Conservation (phyloP, 1,140 invertebrate genomes). For the Pristionchus pacificus region DNA sequence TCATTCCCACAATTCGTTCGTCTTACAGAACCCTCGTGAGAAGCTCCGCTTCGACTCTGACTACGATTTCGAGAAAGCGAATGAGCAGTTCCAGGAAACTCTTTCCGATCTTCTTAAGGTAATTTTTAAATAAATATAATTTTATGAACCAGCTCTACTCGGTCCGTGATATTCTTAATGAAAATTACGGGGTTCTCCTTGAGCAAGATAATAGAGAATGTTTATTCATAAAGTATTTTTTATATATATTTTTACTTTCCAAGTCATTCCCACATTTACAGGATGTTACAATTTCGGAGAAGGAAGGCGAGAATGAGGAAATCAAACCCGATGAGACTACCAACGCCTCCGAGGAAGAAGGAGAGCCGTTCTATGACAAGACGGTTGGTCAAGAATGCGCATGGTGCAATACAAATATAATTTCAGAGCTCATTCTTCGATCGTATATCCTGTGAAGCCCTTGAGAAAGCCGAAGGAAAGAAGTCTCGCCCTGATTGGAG, state of each 20-base stretch:
- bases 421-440: conserved; percentile 91
- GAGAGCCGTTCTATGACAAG: conserved; percentile 72
- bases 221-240: background rate
- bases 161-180: background rate
- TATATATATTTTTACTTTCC: background rate
- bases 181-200: conserved; percentile 3
- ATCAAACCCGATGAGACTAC: conserved; percentile 6
- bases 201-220: background rate
- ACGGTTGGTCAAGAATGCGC: conserved; percentile 55
- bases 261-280: no score
- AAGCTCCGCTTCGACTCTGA: conserved; percentile 87
- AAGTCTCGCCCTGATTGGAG: conserved; percentile 38
- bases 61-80: conserved; percentile 95
- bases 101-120: conserved; percentile 25
- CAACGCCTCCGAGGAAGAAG: conserved; percentile 42
- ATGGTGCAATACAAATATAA: conserved; percentile 59
- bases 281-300: conserved; percentile 16
- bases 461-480: conserved; percentile 80
- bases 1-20: no score
- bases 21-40: conserved; percentile 61
- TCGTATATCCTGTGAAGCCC: conserved; percentile 94
- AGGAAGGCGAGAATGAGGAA: conserved; percentile 11
- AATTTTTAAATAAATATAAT: conserved; percentile 17
- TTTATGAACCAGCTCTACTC: background rate
- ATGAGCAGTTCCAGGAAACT: conserved; percentile 79